These are phyloP conservation scores for Cephalopterus ornatus DNA, from an alignment of 2,113 vertebrate species.

Conservation along the genomic window DNA sequence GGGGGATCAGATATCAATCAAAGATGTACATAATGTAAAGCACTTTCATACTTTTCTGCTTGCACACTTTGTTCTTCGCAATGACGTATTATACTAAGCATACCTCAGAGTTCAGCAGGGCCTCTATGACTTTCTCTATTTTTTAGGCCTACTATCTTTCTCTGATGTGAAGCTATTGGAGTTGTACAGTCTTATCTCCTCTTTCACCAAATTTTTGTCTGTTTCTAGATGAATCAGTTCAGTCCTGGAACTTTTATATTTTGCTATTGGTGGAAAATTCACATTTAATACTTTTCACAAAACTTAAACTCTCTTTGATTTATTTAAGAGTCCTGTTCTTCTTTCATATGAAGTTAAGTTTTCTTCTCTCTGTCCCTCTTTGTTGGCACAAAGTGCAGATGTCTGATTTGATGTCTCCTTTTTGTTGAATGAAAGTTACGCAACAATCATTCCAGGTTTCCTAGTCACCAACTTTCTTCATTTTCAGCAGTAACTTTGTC, in stretches of 20 bases:
- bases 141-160: not conserved
- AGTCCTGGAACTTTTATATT: not conserved
- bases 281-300: not conserved
- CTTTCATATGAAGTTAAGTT: not conserved
- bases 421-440: not conserved
- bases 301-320: not conserved
- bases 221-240: not conserved
- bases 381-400: not conserved
- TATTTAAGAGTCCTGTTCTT: not conserved
- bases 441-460: not conserved
- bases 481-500: not conserved
- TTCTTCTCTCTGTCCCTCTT: not conserved
- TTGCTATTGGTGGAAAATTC: not conserved
- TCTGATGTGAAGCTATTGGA: not conserved
- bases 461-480: not conserved
- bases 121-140: not conserved
- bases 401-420: not conserved
- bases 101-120: not conserved
- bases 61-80: not conserved
- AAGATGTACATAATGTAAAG: not conserved
- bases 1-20: not conserved
- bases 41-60: not conserved
- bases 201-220: not conserved
- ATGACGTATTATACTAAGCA: not conserved
- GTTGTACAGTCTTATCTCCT: not conserved